Percentiles rank a stretch among this genome's conserved stretches.
Conservation (phyloP, 2,797 vertebrate genomes). For the Muscicapa comitata region DNA sequence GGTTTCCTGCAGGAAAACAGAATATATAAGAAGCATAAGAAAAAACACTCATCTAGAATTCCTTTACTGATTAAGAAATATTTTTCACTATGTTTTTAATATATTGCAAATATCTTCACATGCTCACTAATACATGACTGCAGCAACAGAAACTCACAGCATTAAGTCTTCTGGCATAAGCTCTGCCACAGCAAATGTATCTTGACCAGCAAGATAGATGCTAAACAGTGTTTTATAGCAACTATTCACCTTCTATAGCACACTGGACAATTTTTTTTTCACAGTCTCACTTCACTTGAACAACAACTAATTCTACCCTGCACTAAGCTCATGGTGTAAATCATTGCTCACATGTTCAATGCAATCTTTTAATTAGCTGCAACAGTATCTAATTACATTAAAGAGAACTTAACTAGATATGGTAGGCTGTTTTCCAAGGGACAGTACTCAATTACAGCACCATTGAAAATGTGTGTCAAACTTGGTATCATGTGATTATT, state of each 20-base stretch:
- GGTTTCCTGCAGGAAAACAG: background rate
- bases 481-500: background rate
- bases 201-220: background rate
- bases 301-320: background rate
- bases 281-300: background rate
- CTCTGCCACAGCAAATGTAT: background rate
- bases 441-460: background rate
- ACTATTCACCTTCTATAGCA: background rate
- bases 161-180: background rate
- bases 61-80: background rate
- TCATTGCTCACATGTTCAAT: background rate
- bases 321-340: background rate
- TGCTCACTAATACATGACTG: background rate
- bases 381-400: background rate
- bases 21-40: background rate
- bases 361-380: background rate
- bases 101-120: background rate
- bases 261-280: background rate
- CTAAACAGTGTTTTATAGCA: background rate
- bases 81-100: background rate
- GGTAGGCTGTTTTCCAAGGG: background rate
- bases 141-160: background rate
- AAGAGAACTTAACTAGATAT: background rate
- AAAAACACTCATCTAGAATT: background rate
- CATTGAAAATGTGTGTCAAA: background rate